Percentiles rank a stretch among this genome's conserved stretches.
Evolutionary conservation across 1,140 invertebrate species (phyloP).

Genomic region (Nasonia giraulti): DNA sequence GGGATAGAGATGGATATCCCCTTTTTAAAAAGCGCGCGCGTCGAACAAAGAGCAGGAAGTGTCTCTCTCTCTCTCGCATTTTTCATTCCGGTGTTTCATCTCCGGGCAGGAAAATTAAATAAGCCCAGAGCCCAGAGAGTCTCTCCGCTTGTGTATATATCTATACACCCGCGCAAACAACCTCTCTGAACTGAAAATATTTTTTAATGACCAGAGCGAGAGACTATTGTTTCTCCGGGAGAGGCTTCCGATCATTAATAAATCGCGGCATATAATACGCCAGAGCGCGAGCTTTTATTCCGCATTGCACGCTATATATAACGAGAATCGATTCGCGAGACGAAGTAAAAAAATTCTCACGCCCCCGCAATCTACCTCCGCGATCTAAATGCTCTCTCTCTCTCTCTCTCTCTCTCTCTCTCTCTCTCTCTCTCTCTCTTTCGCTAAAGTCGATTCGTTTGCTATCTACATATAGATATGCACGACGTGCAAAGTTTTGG

Average conservation of each 20-base stretch:
- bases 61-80: conserved; percentile 3
- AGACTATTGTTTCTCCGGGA: not conserved
- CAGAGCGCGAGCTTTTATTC: not conserved
- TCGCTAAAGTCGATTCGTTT: not conserved
- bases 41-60: conserved; percentile 48
- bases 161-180: not conserved
- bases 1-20: conserved; percentile 20
- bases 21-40: conserved; percentile 37
- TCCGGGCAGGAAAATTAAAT: conserved; percentile 48
- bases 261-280: not conserved
- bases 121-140: conserved; percentile 22
- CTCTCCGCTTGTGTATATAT: not conserved
- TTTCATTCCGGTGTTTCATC: conserved; percentile 35
- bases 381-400: not conserved
- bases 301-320: not conserved
- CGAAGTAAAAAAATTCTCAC: not conserved
- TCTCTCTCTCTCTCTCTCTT: not conserved
- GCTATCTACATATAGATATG: not conserved
- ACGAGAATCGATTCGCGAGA: not conserved
- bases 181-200: not conserved
- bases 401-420: not conserved
- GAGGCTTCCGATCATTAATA: not conserved
- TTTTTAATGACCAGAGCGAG: not conserved
- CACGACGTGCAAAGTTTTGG: not conserved
- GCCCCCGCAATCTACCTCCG: not conserved